Conservation (phyloP, 2,888 invertebrate species). For the Apocheima hispidaria region DNA sequence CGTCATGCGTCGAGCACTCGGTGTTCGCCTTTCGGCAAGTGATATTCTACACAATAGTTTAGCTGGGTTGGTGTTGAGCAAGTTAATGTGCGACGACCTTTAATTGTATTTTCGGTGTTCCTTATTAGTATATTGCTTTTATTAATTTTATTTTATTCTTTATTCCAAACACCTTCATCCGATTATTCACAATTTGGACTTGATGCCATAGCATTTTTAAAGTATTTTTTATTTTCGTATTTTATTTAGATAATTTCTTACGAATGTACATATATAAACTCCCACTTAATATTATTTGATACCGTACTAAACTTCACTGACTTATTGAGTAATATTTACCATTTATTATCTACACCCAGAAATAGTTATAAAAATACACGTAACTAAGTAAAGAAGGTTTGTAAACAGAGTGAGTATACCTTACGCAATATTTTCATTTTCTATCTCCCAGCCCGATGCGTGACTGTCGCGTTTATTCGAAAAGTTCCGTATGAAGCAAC, state of each 20-base stretch:
- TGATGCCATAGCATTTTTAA: not conserved
- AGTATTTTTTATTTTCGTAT: not conserved
- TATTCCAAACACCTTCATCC: no score
- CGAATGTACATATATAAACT: not conserved
- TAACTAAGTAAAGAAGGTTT: conserved; percentile 36
- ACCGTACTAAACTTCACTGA: not conserved
- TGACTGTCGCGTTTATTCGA: conserved; percentile 25
- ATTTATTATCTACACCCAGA: not conserved
- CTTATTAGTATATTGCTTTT: no score
- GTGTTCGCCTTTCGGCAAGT: no score
- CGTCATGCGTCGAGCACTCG: no score
- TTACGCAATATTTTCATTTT: conserved; percentile 44
- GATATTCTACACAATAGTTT: no score
- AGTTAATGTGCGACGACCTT: no score
- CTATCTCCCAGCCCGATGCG: conserved; percentile 37
- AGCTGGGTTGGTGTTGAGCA: no score
- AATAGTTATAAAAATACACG: conserved; percentile 10
- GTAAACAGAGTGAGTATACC: conserved; percentile 26
- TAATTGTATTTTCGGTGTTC: no score
- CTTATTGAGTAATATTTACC: conserved; percentile 1
- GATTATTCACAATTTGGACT: no score
- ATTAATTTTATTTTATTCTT: no score
- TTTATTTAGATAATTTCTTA: not conserved
- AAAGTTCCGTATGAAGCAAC: conserved; percentile 19
- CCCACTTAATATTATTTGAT: not conserved